phyloP scores from a whole-genome alignment of 2,797 vertebrate genomes.

The Megalops cyprinoides region DNA sequence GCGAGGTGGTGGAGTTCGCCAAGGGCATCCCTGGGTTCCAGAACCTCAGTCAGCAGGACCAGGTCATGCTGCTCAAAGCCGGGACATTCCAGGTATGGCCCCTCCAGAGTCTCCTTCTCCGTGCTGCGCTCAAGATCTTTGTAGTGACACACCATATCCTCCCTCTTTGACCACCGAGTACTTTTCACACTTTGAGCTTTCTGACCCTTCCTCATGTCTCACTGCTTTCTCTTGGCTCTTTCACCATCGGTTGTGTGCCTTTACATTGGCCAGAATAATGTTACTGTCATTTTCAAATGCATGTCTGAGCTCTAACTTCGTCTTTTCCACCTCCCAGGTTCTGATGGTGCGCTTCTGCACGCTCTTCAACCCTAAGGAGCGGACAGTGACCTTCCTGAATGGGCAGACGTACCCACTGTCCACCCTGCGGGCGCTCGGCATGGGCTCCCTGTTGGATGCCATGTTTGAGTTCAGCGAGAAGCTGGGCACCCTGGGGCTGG shows the following conservation, averaged over 20 bases:
- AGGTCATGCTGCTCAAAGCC: conserved; percentile 81
- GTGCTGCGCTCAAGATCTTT: no score
- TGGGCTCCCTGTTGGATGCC: conserved; percentile 74
- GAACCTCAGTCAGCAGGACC: conserved; percentile 79
- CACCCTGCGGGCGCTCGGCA: conserved; percentile 69
- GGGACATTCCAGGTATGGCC: conserved; percentile 82
- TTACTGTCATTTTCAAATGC: no score
- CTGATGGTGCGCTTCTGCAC: conserved; percentile 81
- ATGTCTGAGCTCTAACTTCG: no score
- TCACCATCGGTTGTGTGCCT: no score
- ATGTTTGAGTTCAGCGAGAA: conserved; percentile 83
- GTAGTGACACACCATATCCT: conserved; percentile 28
- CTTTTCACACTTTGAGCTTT: conserved; percentile 24
- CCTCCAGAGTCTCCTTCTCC: no score
- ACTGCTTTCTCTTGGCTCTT: background rate
- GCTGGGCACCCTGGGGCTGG: conserved; percentile 71
- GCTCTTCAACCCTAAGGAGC: conserved; percentile 75
- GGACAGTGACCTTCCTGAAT: conserved; percentile 75
- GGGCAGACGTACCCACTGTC: conserved; percentile 74
- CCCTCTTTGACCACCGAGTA: conserved; percentile 24
- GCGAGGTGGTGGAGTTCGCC: conserved; percentile 81
- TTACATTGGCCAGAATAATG: no score
- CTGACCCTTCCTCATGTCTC: no score
- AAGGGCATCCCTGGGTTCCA: conserved; percentile 83
- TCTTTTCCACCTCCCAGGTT: conserved; percentile 56